Conservation (phyloP, 2,797 vertebrate species). For the Rhinogobio ventralis region DNA sequence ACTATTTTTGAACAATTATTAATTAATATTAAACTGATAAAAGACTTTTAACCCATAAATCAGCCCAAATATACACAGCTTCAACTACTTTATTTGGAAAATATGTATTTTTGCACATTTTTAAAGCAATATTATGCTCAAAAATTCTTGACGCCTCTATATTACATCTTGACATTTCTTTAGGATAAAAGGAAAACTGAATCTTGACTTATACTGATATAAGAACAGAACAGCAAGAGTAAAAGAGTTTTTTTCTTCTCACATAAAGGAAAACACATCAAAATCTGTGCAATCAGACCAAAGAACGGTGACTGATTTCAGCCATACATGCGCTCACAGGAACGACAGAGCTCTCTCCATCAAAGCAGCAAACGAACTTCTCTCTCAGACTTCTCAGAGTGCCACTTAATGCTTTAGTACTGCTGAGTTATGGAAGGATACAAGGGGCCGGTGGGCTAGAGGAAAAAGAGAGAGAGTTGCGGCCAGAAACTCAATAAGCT, state of each 20-base stretch:
- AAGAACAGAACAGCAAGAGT: background rate
- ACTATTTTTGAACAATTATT: too few relatives aligned
- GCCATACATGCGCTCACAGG: background rate
- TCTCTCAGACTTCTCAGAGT: conserved; percentile 6
- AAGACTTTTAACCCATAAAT: background rate
- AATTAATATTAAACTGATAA: background rate
- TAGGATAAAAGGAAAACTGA: background rate
- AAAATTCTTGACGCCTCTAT: too few relatives aligned
- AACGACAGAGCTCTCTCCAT: background rate
- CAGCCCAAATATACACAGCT: background rate
- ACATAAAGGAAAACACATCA: conserved; percentile 5
- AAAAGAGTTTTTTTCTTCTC: background rate
- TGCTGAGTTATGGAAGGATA: conserved; percentile 29
- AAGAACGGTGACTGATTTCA: conserved; percentile 22
- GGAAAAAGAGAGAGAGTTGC: conserved; percentile 15
- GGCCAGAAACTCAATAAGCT: conserved; percentile 60
- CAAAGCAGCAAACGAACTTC: conserved; percentile 23
- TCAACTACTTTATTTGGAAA: background rate
- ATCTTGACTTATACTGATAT: background rate
- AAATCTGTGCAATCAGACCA: conserved; percentile 1
- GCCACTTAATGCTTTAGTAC: conserved; percentile 34
- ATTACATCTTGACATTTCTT: background rate
- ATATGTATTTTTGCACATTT: background rate
- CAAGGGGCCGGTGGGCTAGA: conserved; percentile 25
- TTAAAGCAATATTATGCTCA: background rate